Conservation (phyloP, 2,888 invertebrate genomes). For the Crepidodera aurea region DNA sequence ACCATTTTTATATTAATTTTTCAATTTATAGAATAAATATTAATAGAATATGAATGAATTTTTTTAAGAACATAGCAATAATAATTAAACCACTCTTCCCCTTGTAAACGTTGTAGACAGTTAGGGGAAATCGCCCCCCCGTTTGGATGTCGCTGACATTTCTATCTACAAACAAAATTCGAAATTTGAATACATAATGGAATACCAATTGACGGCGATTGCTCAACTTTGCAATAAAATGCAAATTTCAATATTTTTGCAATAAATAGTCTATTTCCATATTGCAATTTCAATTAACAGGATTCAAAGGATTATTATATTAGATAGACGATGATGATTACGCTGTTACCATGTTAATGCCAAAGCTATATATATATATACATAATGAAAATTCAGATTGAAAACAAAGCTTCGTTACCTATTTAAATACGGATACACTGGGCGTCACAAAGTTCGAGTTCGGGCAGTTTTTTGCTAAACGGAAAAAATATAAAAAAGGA, state of each 20-base stretch:
- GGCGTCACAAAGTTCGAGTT: neutral
- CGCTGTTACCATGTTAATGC: neutral
- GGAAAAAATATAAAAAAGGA: too few relatives aligned
- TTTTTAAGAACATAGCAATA: too few relatives aligned
- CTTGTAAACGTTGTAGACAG: too few relatives aligned
- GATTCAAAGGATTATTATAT: conserved; percentile 20
- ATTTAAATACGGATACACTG: conserved; percentile 6
- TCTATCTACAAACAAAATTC: neutral
- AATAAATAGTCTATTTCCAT: conserved; percentile 18
- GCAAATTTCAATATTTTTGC: conserved; percentile 24
- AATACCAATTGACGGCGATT: neutral
- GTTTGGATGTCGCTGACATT: too few relatives aligned
- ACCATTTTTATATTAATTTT: too few relatives aligned
- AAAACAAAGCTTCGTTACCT: conserved; percentile 15
- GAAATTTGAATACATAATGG: conserved; percentile 1
- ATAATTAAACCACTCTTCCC: too few relatives aligned
- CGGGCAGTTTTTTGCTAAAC: too few relatives aligned
- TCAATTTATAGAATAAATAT: too few relatives aligned
- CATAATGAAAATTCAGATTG: conserved; percentile 18
- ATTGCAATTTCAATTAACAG: conserved; percentile 17
- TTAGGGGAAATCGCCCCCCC: too few relatives aligned
- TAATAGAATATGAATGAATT: too few relatives aligned
- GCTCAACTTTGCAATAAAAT: conserved; percentile 8
- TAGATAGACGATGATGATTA: conserved; percentile 15
- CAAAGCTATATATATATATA: neutral